A percentile compares a stretch with the other conserved stretches of the same genome.
These are phyloP conservation scores for Penaeus indicus DNA, from an alignment of 1,140 invertebrate genomes.

Conservation along the genomic window DNA sequence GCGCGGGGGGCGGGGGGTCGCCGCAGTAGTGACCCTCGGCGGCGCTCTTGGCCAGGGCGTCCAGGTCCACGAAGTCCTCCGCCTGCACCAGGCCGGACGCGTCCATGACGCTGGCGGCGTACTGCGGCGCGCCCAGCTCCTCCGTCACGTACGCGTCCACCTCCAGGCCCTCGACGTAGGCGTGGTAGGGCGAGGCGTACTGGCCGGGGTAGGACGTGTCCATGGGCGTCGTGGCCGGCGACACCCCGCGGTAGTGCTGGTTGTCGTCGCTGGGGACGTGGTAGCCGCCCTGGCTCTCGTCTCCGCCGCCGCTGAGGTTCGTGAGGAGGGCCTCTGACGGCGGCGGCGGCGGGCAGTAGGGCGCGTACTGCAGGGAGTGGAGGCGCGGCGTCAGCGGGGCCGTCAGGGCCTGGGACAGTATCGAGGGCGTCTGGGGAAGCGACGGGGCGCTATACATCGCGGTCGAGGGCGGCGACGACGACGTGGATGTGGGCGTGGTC, in stretches of 20 bases:
- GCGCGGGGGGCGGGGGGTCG: conserved; percentile 43
- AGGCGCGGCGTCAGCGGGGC: conserved; percentile 54
- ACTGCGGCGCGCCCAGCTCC: conserved; percentile 42
- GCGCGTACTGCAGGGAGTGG: conserved; percentile 51
- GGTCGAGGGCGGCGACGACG: conserved; percentile 35
- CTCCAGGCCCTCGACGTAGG: conserved; percentile 55
- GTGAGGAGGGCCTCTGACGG: conserved; percentile 27
- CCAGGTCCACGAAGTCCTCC: conserved; percentile 73
- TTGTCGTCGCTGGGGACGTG: conserved; percentile 45
- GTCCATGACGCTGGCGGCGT: conserved; percentile 38
- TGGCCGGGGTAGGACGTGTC: conserved; percentile 41
- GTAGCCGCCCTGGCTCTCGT: conserved; percentile 49
- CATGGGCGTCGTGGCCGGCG: conserved; percentile 37
- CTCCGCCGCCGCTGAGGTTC: conserved; percentile 6
- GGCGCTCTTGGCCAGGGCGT: conserved; percentile 71
- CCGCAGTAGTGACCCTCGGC: conserved; percentile 70
- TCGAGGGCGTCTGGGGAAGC: conserved; percentile 51
- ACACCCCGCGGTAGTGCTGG: conserved; percentile 35
- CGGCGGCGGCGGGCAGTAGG: conserved; percentile 25
- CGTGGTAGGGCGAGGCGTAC: conserved; percentile 51
- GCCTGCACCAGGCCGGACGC: conserved; percentile 60
- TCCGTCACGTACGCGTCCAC: conserved; percentile 60
- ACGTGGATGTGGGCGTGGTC: conserved; percentile 35
- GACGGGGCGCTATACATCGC: conserved; percentile 32
- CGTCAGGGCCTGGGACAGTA: conserved; percentile 59